These are phyloP conservation scores for Leuctra nigra DNA, from an alignment of 2,888 invertebrate species.

Conservation along the genomic window DNA sequence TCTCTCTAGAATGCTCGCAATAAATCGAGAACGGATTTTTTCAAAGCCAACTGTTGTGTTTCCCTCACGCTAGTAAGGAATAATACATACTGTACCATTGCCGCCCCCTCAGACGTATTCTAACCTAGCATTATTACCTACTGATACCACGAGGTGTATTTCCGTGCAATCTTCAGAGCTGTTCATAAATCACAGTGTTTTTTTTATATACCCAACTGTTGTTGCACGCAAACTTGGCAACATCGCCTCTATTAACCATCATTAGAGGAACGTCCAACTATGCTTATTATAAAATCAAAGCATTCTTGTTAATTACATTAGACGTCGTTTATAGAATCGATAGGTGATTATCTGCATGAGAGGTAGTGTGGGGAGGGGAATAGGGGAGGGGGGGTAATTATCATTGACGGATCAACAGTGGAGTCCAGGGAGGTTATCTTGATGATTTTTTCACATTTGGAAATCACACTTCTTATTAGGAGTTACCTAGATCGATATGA, in stretches of 20 bases:
- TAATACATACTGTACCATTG: slow-evolving; percentile 5
- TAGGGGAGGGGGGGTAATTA: too few relatives aligned
- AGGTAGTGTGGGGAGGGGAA: too few relatives aligned
- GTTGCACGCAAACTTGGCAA: slow-evolving; percentile 8
- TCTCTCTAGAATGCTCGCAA: slow-evolving; percentile 2
- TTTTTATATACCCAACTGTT: slow-evolving; percentile 16
- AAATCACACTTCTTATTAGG: too few relatives aligned
- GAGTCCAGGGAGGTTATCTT: too few relatives aligned
- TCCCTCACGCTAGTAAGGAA: slow-evolving; percentile 5
- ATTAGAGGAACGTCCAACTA: background rate
- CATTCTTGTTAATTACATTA: background rate
- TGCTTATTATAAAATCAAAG: background rate
- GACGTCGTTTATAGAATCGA: too few relatives aligned
- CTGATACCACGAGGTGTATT: background rate
- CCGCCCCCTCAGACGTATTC: background rate
- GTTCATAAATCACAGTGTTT: slow-evolving; percentile 9
- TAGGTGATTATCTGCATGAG: background rate
- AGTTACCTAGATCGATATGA: too few relatives aligned
- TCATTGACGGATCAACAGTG: too few relatives aligned
- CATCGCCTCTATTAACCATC: background rate
- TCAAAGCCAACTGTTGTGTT: slow-evolving; percentile 12
- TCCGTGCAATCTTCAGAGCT: slow-evolving; percentile 12
- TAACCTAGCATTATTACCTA: slow-evolving; percentile 2
- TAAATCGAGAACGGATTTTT: slow-evolving; percentile 12
- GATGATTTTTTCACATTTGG: too few relatives aligned